These are phyloP conservation scores for Psilanteris sp. DNA, from an alignment of 1,140 invertebrate genomes.

Conservation along the genomic window DNA sequence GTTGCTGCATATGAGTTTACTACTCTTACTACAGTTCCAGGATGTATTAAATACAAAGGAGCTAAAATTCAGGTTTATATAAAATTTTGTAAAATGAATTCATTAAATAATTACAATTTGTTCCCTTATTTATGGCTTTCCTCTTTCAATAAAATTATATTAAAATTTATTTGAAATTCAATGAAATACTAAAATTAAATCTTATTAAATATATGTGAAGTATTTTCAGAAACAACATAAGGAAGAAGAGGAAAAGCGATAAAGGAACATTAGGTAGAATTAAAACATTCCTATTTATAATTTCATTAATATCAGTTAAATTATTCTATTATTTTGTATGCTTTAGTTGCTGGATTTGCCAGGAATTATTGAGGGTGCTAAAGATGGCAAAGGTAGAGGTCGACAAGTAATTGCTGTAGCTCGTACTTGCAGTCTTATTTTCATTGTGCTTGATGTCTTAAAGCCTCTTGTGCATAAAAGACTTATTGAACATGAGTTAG, in stretches of 20 bases:
- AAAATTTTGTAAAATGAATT: not conserved
- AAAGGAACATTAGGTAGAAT: slow-evolving; percentile 24
- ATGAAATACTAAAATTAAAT: not conserved
- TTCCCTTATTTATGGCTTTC: slow-evolving; percentile 18
- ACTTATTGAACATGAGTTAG: slow-evolving; percentile 98
- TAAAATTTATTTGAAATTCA: no score
- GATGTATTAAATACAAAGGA: slow-evolving; percentile 99
- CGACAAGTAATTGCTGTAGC: slow-evolving; percentile 99
- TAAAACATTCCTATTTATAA: not conserved
- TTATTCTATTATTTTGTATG: not conserved
- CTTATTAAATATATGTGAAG: not conserved
- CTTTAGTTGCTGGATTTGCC: slow-evolving; percentile 96
- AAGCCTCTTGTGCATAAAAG: slow-evolving; percentile 98
- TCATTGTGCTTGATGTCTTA: slow-evolving; percentile 98
- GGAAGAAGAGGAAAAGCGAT: slow-evolving; percentile 12
- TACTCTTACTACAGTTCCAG: slow-evolving; percentile 99
- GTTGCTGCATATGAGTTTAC: slow-evolving; percentile 99
- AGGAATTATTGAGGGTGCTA: slow-evolving; percentile 99
- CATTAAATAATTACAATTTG: slow-evolving; percentile 16
- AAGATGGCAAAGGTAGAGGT: slow-evolving; percentile 98
- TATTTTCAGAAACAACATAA: slow-evolving; percentile 27
- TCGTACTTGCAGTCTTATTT: slow-evolving; percentile 97
- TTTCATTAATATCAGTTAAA: not conserved
- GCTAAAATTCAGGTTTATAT: slow-evolving; percentile 95
- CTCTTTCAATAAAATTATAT: slow-evolving; percentile 8